Evolutionary conservation across 2,797 vertebrate genomes (phyloP).

Genomic region (Miichthys miiuy): DNA sequence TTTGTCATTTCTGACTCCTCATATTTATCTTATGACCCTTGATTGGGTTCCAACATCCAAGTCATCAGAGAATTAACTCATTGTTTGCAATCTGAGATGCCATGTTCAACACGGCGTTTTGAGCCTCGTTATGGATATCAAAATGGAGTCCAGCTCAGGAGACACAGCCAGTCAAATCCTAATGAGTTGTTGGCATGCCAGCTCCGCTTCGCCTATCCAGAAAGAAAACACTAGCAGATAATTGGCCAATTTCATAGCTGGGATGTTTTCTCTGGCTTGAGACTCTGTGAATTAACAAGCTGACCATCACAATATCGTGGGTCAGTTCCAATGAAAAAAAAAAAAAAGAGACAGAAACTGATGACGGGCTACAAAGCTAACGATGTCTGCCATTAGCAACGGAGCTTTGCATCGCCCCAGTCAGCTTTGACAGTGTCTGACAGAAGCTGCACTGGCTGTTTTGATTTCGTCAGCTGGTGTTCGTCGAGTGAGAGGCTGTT

Average conservation of each 20-base stretch:
- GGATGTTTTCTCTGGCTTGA: constrained; percentile 65
- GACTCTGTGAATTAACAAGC: constrained; percentile 66
- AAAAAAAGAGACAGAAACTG: constrained; percentile 38
- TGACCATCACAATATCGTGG: constrained; percentile 59
- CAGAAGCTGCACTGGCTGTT: constrained; percentile 20
- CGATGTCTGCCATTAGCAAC: constrained; percentile 60
- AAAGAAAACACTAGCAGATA: constrained; percentile 61
- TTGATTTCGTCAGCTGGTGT: constrained; percentile 11
- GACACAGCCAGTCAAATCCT: constrained; percentile 60
- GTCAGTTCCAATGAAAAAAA: constrained; percentile 23
- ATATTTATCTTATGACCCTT: not conserved
- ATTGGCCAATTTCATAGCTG: constrained; percentile 73
- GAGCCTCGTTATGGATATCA: constrained; percentile 22
- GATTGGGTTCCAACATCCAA: not conserved
- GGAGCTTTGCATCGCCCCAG: constrained; percentile 12
- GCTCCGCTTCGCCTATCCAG: constrained; percentile 54
- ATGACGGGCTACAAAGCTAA: constrained; percentile 66
- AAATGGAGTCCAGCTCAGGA: constrained; percentile 48
- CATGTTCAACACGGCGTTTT: constrained; percentile 8
- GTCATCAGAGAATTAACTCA: not conserved
- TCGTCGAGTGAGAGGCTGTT: constrained; percentile 13
- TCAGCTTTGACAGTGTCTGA: constrained; percentile 31
- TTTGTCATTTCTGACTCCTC: not conserved
- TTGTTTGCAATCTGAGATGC: constrained; percentile 27
- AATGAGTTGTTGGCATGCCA: constrained; percentile 59